phyloP scores from a whole-genome alignment of 2,797 vertebrate species.

The Pitangus sulphuratus region DNA sequence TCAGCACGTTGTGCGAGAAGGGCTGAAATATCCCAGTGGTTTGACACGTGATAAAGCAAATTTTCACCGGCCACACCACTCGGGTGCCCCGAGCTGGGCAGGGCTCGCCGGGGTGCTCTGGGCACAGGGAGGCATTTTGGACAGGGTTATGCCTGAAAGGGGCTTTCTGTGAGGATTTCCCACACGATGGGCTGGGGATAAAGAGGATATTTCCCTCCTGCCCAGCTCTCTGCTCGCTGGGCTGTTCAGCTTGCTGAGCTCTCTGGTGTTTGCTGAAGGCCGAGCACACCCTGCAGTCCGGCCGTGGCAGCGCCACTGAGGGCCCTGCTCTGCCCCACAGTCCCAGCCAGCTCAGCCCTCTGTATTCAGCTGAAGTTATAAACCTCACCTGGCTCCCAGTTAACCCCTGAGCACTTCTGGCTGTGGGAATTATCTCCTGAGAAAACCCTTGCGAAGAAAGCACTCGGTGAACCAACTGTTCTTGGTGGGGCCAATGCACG shows the following conservation, averaged over 20 bases:
- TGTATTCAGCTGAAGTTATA: not conserved
- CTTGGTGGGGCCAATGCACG: fast-evolving
- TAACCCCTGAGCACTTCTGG: not conserved
- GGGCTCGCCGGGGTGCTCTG: not conserved
- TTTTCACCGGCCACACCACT: slow-evolving; percentile 11
- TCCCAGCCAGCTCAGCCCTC: not conserved
- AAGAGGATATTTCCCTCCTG: fast-evolving
- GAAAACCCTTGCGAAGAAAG: not conserved
- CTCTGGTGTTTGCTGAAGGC: not conserved
- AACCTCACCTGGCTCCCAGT: fast-evolving
- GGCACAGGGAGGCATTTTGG: not conserved
- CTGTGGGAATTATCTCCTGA: not conserved
- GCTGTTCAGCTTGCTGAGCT: not conserved
- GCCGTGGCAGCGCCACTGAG: not conserved
- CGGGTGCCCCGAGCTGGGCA: fast-evolving
- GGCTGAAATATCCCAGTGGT: not conserved
- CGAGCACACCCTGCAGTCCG: not conserved
- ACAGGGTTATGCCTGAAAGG: not conserved
- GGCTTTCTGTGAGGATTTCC: not conserved
- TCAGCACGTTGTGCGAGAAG: not conserved
- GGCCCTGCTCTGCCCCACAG: not conserved
- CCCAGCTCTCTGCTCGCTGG: not conserved
- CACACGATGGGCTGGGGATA: fast-evolving
- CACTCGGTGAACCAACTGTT: not conserved
- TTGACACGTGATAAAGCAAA: slow-evolving; percentile 19